phyloP scores from a whole-genome alignment of 1,140 invertebrate species.

The Popillia japonica region DNA sequence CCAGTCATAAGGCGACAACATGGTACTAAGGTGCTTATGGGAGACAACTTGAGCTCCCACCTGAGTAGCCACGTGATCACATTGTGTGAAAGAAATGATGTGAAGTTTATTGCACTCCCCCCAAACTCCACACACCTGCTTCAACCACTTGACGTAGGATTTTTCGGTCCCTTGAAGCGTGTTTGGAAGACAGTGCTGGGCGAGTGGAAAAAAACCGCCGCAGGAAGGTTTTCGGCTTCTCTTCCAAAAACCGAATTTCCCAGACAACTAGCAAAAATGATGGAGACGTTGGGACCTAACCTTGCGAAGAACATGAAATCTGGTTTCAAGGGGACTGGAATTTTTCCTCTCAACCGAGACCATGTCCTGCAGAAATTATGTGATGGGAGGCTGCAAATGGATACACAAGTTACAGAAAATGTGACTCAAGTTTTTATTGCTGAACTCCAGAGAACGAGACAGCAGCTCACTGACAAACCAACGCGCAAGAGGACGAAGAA shows the following conservation, averaged over 20 bases:
- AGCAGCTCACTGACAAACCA: background rate
- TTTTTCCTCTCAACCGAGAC: constrained; percentile 14
- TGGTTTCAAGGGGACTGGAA: background rate
- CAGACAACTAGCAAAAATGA: background rate
- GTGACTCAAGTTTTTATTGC: background rate
- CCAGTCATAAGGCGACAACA: background rate
- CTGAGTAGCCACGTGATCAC: background rate
- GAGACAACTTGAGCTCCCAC: constrained; percentile 36
- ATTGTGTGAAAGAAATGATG: constrained; percentile 14
- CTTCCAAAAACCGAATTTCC: constrained; percentile 26
- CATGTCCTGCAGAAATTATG: constrained; percentile 19
- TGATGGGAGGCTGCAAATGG: background rate
- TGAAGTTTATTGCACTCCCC: constrained; percentile 50
- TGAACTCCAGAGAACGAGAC: constrained; percentile 7
- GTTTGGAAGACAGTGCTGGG: constrained; percentile 55
- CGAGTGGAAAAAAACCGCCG: constrained; percentile 49
- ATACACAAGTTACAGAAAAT: background rate
- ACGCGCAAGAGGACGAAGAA: constrained; percentile 8
- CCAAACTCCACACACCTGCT: constrained; percentile 57
- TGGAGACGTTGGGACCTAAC: background rate
- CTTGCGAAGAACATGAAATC: background rate
- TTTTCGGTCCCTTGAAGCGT: constrained; percentile 58
- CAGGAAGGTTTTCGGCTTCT: background rate
- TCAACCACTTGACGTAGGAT: constrained; percentile 59
- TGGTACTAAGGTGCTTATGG: constrained; percentile 27